Evolutionary conservation across 2,888 invertebrate genomes (phyloP), one percentile per base, ranked within the genome.

Genomic region (Buathra laborator): DNA sequence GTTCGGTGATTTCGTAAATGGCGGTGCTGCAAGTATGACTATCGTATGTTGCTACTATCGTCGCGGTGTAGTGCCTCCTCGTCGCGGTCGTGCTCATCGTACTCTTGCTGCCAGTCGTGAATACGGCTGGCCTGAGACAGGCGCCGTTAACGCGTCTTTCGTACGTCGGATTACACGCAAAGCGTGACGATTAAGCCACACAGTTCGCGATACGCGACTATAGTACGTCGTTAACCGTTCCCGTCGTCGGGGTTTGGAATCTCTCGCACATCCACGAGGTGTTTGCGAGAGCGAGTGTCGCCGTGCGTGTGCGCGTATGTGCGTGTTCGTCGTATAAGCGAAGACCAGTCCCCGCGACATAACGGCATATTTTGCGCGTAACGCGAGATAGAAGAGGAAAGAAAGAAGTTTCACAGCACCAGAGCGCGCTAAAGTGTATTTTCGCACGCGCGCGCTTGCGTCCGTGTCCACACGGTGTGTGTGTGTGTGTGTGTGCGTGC

Each of bases 11-110:
- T 86, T 84, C 79, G 89, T 89, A 91, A 92, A 92, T 92, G 92
- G 92, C 92, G 91, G 91, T 90, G 86, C 82, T 87, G 89, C 87
- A 87, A 89, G 87, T 87, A 90, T 89, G 92, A 90, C 88, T 87
- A 86, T 86, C 87, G 90, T 87, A 87, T 87, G 87, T 82, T 72
- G 77, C 86, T 88, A 89, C 88, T 66, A 71, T 76, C 59, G 87
- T 88, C 90, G 88, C 87, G 88, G 87, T 88, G 90, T 88, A 89
- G 88, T 87, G 88, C 89, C 89, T 89, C 90, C 89, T 89, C 88
- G 88, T 91, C 88, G 89, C 87, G 89, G 90, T 90, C 88, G 90
- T 89, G 89, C 83, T 89, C 87, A 86, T 87, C 88, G 89, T 88
- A 89, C 88, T 85, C 89, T 87, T 86, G 88, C 89, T 86, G 79